Conservation (phyloP, 64 coral and sea anemone genomes). For the Pocillopora verrucosa region DNA sequence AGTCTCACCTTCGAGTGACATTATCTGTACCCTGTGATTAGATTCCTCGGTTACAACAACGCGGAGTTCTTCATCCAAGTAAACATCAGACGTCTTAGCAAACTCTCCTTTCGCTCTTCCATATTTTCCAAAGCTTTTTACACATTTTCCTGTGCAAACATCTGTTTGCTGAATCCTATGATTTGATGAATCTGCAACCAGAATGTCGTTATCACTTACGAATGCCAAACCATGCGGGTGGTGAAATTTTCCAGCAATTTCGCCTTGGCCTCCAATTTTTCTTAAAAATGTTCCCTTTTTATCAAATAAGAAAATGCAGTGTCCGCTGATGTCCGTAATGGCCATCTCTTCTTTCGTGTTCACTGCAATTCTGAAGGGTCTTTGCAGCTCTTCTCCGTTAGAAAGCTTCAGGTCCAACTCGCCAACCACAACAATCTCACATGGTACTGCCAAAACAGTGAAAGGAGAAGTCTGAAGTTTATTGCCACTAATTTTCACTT, state of each 20-base stretch:
- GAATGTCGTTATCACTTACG: constrained; percentile 9
- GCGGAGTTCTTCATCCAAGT: constrained; percentile 21
- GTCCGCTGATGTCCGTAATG: background rate
- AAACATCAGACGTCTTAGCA: background rate
- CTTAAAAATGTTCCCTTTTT: constrained; percentile 21
- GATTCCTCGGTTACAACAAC: constrained; percentile 5
- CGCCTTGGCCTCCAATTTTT: background rate
- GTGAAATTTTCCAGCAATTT: constrained; percentile 5
- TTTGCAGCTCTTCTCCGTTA: background rate
- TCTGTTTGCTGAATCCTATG: constrained; percentile 24
- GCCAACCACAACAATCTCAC: background rate
- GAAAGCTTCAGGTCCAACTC: background rate
- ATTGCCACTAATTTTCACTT: constrained; percentile 29
- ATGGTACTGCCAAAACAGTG: background rate
- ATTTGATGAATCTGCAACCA: constrained; percentile 6
- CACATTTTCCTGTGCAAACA: constrained; percentile 2
- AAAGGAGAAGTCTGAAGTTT: constrained; percentile 17
- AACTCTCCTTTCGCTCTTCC: constrained; percentile 5
- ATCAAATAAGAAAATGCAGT: constrained; percentile 40
- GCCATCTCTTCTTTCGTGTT: constrained; percentile 1
- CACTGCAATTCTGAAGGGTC: constrained; percentile 2
- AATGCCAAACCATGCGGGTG: background rate
- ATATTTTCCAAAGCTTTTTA: constrained; percentile 2
- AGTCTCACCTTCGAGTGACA: background rate
- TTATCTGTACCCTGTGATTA: constrained; percentile 15